Evolutionary conservation across 2,888 invertebrate species (phyloP).

Genomic region (Ceriagrion tenellum): DNA sequence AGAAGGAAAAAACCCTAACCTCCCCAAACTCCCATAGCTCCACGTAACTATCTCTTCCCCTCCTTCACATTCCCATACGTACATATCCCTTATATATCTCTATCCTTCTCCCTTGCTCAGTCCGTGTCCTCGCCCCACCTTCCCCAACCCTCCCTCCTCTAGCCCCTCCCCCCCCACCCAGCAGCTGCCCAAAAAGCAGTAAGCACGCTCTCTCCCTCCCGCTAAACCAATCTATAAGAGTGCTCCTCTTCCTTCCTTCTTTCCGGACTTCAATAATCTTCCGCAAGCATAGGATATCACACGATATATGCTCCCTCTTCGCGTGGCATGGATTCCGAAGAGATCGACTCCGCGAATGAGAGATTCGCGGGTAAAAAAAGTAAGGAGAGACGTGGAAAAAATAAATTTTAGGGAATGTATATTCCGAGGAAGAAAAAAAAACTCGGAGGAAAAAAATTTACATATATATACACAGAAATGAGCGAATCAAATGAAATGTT

Average conservation of each 20-base stretch:
- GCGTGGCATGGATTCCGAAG: not conserved
- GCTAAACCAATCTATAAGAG: constrained; percentile 15
- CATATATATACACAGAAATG: not conserved
- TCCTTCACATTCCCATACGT: not conserved
- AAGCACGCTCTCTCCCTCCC: not conserved
- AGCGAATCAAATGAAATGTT: constrained; percentile 36
- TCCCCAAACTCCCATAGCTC: not conserved
- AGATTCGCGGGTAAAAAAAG: not conserved
- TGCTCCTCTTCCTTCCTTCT: not conserved
- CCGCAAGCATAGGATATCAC: not conserved
- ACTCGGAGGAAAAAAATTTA: too few relatives aligned
- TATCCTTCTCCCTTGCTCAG: not conserved
- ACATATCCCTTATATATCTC: too few relatives aligned
- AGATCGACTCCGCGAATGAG: not conserved
- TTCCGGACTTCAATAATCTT: constrained; percentile 13
- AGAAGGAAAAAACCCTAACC: not conserved
- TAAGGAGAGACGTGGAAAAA: not conserved
- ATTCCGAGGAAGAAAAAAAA: not conserved
- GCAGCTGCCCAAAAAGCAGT: not conserved
- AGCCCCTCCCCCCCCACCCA: too few relatives aligned
- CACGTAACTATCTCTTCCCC: not conserved
- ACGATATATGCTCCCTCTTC: not conserved
- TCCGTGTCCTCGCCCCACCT: not conserved
- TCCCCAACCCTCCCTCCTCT: too few relatives aligned
- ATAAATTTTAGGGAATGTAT: too few relatives aligned